Conservation (phyloP, 2,888 invertebrate species). For the Ormyrus labotus region DNA sequence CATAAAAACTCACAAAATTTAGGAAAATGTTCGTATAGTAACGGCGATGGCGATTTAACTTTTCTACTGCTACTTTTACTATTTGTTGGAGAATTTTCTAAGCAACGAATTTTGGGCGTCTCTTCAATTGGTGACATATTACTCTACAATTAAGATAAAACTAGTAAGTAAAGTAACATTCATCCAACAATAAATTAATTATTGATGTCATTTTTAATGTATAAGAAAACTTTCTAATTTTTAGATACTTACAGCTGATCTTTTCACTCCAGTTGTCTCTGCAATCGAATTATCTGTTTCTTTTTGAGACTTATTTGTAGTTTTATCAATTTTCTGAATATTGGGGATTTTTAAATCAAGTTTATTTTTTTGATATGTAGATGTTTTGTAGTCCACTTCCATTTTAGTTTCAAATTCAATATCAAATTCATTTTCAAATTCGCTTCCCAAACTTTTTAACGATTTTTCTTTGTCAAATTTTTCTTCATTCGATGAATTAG, state of each 20-base stretch:
- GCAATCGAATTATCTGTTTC: not conserved
- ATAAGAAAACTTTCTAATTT: constrained; percentile 5
- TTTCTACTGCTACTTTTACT: constrained; percentile 49
- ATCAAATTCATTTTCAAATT: constrained; percentile 40
- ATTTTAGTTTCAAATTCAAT: constrained; percentile 34
- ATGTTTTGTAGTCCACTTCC: constrained; percentile 1
- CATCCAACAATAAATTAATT: not conserved
- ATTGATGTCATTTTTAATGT: not conserved
- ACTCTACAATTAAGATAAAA: constrained; percentile 52
- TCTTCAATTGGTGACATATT: constrained; percentile 54
- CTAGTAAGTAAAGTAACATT: not conserved
- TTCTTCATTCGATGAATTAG: constrained; percentile 9
- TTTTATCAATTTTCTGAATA: not conserved
- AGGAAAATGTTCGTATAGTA: constrained; percentile 18
- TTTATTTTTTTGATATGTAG: not conserved
- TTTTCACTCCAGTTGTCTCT: constrained; percentile 49
- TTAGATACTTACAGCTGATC: constrained; percentile 50
- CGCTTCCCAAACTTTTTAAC: constrained; percentile 4
- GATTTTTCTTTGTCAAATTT: constrained; percentile 12
- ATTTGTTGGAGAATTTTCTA: constrained; percentile 55
- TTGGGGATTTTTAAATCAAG: constrained; percentile 1
- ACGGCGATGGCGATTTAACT: constrained; percentile 56
- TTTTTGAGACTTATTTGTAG: not conserved
- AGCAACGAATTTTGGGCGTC: constrained; percentile 59
- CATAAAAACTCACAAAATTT: constrained; percentile 64